A percentile compares a stretch with the other conserved stretches of the same genome.
These are phyloP conservation scores for Acrocephalus kingi DNA, from an alignment of 2,113 vertebrate species.

Conservation along the genomic window DNA sequence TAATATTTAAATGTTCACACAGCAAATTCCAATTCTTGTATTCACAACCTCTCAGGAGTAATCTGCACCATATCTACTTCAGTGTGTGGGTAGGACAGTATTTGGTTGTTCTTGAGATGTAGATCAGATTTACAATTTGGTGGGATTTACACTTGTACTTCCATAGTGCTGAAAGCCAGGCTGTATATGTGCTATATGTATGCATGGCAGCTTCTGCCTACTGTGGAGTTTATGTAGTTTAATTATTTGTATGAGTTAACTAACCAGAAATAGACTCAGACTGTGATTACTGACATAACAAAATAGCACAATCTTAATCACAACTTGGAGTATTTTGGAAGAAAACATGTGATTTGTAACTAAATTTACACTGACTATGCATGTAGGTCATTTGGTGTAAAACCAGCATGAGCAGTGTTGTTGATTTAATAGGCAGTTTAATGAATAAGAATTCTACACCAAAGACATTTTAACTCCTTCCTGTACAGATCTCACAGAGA, in stretches of 20 bases:
- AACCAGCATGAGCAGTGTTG: background rate
- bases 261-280: background rate
- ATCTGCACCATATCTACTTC: background rate
- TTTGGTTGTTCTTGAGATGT: background rate
- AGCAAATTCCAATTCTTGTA: background rate
- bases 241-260: background rate
- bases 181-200: background rate
- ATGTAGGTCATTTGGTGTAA: background rate
- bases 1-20: background rate
- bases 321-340: background rate
- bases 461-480: background rate
- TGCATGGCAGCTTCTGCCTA: background rate
- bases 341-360: background rate
- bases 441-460: background rate
- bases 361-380: background rate
- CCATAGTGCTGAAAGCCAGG: background rate
- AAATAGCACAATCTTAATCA: background rate
- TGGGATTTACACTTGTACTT: background rate
- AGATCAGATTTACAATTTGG: background rate
- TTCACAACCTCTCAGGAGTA: background rate
- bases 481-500: background rate
- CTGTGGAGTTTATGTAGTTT: background rate
- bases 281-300: background rate
- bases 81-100: background rate
- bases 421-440: background rate